phyloP scores from a whole-genome alignment of 2,888 invertebrate species.

The Epirrhoe alternata region DNA sequence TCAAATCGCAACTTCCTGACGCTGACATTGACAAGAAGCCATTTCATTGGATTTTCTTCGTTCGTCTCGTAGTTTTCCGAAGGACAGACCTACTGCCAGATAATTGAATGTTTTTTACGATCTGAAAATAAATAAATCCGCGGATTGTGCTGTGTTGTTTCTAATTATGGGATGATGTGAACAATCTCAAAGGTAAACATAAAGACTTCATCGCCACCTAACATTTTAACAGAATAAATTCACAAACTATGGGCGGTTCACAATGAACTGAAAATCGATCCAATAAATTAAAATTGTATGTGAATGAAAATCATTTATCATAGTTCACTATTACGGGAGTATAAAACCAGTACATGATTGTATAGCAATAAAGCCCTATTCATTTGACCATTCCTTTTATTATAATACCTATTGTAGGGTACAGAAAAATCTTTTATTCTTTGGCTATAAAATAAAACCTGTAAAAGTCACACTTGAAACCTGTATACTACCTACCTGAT shows the following conservation, averaged over 20 bases:
- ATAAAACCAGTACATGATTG: too few species aligned
- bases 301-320: neutral
- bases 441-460: too few species aligned
- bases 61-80: constrained; percentile 7
- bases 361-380: too few species aligned
- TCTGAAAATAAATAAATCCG: neutral
- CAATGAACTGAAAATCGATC: neutral
- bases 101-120: neutral
- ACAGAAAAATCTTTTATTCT: too few species aligned
- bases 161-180: constrained; percentile 8
- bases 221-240: neutral
- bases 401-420: too few species aligned
- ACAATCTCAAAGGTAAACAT: constrained; percentile 6
- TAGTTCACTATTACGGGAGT: neutral
- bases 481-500: neutral
- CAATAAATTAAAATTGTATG: constrained; percentile 3
- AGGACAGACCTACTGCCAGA: neutral
- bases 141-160: constrained; percentile 3
- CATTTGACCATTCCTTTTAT: too few species aligned
- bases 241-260: neutral
- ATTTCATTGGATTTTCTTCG: neutral
- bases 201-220: neutral
- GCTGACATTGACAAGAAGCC: neutral
- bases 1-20: neutral
- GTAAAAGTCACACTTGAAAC: too few species aligned